A percentile compares a stretch with the other conserved stretches of the same genome.
Conservation (phyloP, 2,797 vertebrate genomes). For the Eulemur albifrons region DNA sequence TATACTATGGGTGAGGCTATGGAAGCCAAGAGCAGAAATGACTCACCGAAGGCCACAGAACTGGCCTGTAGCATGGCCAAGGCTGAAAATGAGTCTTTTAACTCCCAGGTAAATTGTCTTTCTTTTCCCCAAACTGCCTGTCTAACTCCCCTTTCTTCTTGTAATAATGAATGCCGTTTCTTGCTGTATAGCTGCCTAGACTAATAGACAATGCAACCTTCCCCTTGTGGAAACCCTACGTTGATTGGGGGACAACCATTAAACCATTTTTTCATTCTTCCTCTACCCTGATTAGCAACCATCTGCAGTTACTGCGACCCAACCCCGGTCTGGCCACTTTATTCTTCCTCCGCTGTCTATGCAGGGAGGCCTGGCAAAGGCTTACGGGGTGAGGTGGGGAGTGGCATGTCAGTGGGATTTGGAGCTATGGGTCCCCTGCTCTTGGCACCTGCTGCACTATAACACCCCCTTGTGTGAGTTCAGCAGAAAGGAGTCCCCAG, state of each 20-base stretch:
- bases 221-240: neutral
- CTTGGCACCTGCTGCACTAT: constrained; percentile 66
- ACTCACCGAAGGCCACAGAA: neutral
- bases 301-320: neutral
- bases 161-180: neutral
- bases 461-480: constrained; percentile 70
- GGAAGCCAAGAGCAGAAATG: neutral
- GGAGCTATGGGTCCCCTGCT: constrained; percentile 46
- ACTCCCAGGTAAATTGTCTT: neutral
- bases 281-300: neutral
- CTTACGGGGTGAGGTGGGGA: neutral
- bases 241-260: neutral
- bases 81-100: neutral
- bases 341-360: neutral
- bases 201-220: neutral
- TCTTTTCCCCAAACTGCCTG: neutral
- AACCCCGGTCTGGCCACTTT: neutral
- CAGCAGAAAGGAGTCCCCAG: constrained; percentile 77
- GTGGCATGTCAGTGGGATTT: constrained; percentile 44
- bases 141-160: neutral
- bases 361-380: neutral
- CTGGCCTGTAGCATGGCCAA: neutral
- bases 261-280: neutral
- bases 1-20: neutral
- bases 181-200: neutral